Conservation (phyloP, 1,140 invertebrate species). For the Drosophila takahashii region DNA sequence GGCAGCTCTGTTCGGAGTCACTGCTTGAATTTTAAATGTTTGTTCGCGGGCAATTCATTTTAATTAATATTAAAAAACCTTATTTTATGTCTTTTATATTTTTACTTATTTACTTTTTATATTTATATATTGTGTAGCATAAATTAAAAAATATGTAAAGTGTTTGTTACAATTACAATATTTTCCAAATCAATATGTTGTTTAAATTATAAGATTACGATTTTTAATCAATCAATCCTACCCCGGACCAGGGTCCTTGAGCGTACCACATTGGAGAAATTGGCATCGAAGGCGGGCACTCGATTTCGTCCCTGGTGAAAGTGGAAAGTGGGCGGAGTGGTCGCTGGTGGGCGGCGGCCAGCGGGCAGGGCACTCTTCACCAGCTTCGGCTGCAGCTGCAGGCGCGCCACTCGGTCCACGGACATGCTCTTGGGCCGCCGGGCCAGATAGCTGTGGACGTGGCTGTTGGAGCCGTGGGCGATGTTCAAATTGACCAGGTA, state of each 20-base stretch:
- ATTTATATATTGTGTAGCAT: too few species aligned
- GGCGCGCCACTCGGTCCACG: conserved; percentile 70
- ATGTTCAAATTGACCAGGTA: conserved; percentile 78
- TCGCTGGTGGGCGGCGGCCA: conserved; percentile 33
- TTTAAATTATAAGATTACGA: too few species aligned
- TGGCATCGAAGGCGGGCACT: conserved; percentile 65
- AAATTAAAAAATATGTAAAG: neutral
- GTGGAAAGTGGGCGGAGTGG: conserved; percentile 22
- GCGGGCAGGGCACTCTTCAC: conserved; percentile 57
- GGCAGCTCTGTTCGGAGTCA: neutral
- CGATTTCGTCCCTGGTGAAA: conserved; percentile 1
- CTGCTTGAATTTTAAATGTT: neutral
- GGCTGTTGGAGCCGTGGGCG: conserved; percentile 71
- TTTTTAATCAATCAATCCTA: conserved; percentile 13
- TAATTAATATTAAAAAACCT: neutral
- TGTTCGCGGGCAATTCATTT: neutral
- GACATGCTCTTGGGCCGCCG: conserved; percentile 80
- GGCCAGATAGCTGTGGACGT: conserved; percentile 70
- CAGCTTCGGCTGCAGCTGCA: conserved; percentile 64
- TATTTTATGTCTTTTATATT: neutral
- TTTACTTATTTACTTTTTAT: neutral
- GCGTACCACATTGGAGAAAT: conserved; percentile 64
- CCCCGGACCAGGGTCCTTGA: conserved; percentile 50
- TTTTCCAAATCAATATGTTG: too few species aligned
- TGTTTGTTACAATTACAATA: too few species aligned